These are phyloP conservation scores for Chlamydotis undulata DNA, from an alignment of 2,113 vertebrate genomes.

Conservation along the genomic window DNA sequence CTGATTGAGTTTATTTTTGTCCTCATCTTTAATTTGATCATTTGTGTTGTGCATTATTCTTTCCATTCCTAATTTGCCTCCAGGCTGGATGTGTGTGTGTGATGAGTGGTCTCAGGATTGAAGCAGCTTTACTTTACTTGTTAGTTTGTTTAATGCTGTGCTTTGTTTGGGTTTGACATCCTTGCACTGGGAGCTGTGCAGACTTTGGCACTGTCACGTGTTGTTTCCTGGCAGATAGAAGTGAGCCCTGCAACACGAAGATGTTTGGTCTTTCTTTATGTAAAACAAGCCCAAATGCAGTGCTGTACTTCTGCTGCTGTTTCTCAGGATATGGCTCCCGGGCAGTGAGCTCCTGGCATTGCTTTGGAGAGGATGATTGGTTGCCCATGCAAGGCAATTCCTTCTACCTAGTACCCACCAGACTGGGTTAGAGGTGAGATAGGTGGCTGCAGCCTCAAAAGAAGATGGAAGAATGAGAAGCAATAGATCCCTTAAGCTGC, in stretches of 20 bases:
- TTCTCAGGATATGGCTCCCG: too few relatives aligned
- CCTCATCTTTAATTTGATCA: not conserved
- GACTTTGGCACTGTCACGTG: not conserved
- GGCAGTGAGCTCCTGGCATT: not conserved
- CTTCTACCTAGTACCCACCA: not conserved
- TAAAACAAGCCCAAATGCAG: not conserved
- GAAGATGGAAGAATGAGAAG: not conserved
- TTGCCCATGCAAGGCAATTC: not conserved
- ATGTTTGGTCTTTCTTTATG: not conserved
- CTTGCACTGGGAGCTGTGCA: not conserved
- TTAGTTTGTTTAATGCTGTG: not conserved
- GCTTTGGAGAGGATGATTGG: not conserved
- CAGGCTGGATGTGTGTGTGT: not conserved
- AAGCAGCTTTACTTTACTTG: not conserved
- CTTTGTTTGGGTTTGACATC: not conserved
- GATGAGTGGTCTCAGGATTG: not conserved
- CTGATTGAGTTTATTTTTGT: not conserved
- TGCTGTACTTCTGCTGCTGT: not conserved
- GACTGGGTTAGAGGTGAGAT: not conserved
- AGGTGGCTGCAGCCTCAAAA: not conserved
- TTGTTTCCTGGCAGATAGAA: not conserved
- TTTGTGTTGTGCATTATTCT: not conserved
- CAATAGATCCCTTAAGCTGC: not conserved
- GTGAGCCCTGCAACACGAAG: not conserved
- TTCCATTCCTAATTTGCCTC: not conserved